A percentile compares a stretch with the other conserved stretches of the same genome.
Conservation (phyloP, 2,113 vertebrate genomes). For the Poeciliopsis turrubarensis region DNA sequence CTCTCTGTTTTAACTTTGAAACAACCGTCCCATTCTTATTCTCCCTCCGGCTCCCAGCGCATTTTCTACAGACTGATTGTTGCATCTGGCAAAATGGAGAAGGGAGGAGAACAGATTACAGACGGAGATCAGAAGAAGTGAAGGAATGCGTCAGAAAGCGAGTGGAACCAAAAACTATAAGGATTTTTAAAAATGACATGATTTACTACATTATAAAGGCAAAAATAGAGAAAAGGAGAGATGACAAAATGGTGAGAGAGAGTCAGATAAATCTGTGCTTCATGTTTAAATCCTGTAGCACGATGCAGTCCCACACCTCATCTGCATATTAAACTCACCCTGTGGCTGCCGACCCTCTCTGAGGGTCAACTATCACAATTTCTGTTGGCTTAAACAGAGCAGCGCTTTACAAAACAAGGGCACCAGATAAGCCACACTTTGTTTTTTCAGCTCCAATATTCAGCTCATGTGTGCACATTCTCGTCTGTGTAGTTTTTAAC, state of each 20-base stretch:
- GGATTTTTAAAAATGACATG: conserved; percentile 30
- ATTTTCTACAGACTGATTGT: conserved; percentile 58
- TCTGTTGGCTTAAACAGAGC: conserved; percentile 66
- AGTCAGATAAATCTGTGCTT: conserved; percentile 38
- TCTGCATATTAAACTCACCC: conserved; percentile 75
- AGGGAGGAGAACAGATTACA: conserved; percentile 34
- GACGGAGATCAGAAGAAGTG: conserved; percentile 41
- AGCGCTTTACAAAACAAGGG: conserved; percentile 60
- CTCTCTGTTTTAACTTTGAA: conserved; percentile 46
- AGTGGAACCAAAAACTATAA: conserved; percentile 17
- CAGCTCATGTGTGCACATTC: conserved; percentile 14
- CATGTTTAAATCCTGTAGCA: conserved; percentile 54
- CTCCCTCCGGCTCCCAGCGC: conserved; percentile 60
- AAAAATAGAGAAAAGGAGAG: conserved; percentile 20
- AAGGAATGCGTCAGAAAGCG: conserved; percentile 7
- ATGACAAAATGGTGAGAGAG: conserved; percentile 27
- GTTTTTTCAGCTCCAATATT: conserved; percentile 39
- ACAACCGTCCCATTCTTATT: conserved; percentile 61
- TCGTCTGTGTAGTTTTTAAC: conserved; percentile 50
- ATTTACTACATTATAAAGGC: not conserved
- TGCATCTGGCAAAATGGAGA: conserved; percentile 44
- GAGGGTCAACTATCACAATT: conserved; percentile 71
- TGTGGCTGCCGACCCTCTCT: conserved; percentile 60
- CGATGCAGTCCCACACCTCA: conserved; percentile 58
- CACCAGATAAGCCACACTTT: conserved; percentile 61